Evolutionary conservation across 1,140 invertebrate genomes (phyloP), one percentile per base, ranked within the genome.

Genomic region (Gonatopus flavifemur): DNA sequence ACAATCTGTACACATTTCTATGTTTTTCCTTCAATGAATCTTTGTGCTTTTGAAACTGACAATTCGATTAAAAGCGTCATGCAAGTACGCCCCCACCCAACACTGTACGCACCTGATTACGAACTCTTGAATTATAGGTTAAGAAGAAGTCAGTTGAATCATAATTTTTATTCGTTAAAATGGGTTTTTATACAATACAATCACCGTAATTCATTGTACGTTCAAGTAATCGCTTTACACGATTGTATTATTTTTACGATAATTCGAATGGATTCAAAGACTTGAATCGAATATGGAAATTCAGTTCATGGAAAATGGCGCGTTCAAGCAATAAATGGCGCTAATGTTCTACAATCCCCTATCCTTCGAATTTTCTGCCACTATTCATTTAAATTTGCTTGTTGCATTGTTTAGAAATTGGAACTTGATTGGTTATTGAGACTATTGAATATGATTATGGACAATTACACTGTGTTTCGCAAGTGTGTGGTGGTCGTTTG

Each of bases 291-390:
- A 20, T 47, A 42, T 58, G 54, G 30, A 60, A 71, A 38, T 69
- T 69, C 62, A 44, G 56, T 63, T 66, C 57, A 53, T 60, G 67
- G 65, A 78, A 79, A 79, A 79, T 80, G 78, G 78, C 78, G 78
- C 77, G 78, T 75, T 67, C 61, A 53, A 54, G 58, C 44, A 65
- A 70, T 69, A 75, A 76, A 76, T 75, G 74, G 75, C 75, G 75
- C 75, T 77, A 73, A 76, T 77, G 74, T 75, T 57, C 62, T 56
- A 64, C 41, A 51, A 47, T 62, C 36, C 36, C 46, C 44, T 52
- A 59, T 52, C 53, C 70, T 69, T 67, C 65, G 62, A 70, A 72
- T 67, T 62, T 66, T 63, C 52, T 37, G 22, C 41, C 53, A 58
- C 64, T 60, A 55, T 63, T 66, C 50, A n/a, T n/a, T n/a, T n/a